Conservation (phyloP, 1,140 invertebrate species). For the Dendrolimus kikuchii region DNA sequence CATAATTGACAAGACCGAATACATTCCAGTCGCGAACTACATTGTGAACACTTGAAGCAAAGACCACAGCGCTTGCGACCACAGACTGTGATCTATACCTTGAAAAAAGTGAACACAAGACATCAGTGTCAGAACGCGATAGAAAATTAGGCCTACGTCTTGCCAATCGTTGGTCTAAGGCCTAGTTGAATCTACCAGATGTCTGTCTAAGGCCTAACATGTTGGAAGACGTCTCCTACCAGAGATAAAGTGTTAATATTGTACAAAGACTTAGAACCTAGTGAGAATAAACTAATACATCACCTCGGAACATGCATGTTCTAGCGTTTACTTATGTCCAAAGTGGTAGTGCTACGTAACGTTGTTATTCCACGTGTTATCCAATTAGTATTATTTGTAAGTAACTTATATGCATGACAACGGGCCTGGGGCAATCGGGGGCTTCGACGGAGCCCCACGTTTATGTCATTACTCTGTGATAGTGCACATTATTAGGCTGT, state of each 20-base stretch:
- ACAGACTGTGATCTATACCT: background rate
- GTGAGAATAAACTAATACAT: conserved; percentile 42
- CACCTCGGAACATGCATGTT: conserved; percentile 28
- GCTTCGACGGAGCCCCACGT: conserved; percentile 45
- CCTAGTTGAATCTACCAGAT: no score
- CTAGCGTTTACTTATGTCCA: conserved; percentile 37
- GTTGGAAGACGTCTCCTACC: conserved; percentile 3
- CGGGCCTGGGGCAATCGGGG: conserved; percentile 66
- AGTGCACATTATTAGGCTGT: conserved; percentile 53
- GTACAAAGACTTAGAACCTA: conserved; percentile 34
- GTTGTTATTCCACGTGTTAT: conserved; percentile 58
- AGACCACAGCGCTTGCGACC: conserved; percentile 1
- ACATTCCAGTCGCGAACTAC: conserved; percentile 40
- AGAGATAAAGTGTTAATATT: conserved; percentile 34
- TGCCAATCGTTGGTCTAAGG: no score
- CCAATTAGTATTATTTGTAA: conserved; percentile 60
- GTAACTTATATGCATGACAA: conserved; percentile 64
- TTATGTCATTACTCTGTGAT: conserved; percentile 71
- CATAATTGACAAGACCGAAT: conserved; percentile 18
- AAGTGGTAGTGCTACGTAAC: conserved; percentile 55
- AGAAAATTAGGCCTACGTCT: no score
- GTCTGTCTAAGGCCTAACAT: no score
- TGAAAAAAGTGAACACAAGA: no score
- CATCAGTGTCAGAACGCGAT: no score
- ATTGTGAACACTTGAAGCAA: conserved; percentile 1